These are phyloP conservation scores for Erpornis zantholeuca DNA, from an alignment of 2,113 vertebrate species.

Conservation along the genomic window DNA sequence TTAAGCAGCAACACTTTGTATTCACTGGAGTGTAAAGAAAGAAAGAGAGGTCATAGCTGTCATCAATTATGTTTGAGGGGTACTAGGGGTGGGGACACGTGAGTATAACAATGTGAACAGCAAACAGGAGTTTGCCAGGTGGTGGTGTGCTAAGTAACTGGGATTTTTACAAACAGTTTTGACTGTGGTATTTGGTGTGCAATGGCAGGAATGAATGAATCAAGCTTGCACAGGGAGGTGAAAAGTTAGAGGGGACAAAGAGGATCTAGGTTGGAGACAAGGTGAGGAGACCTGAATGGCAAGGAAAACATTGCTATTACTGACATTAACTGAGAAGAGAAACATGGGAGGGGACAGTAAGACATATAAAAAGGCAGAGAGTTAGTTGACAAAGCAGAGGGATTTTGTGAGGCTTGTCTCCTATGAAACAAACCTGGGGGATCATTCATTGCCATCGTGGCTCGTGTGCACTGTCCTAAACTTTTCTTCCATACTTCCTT, in stretches of 20 bases:
- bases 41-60: neutral
- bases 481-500: neutral
- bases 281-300: neutral
- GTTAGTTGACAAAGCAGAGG: neutral
- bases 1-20: neutral
- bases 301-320: neutral
- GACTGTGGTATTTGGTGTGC: neutral
- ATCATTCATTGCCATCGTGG: accelerated
- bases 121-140: neutral
- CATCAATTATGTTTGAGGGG: neutral
- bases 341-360: neutral
- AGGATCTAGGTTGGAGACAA: neutral
- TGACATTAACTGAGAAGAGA: neutral
- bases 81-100: neutral
- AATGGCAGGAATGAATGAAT: neutral
- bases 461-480: neutral
- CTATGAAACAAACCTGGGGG: neutral
- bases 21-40: neutral
- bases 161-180: neutral
- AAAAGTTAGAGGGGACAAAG: neutral
- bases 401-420: neutral
- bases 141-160: neutral
- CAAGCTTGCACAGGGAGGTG: neutral
- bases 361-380: neutral
- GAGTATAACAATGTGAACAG: neutral